Conservation (phyloP, 2,797 vertebrate species). For the Lithobates pipiens region DNA sequence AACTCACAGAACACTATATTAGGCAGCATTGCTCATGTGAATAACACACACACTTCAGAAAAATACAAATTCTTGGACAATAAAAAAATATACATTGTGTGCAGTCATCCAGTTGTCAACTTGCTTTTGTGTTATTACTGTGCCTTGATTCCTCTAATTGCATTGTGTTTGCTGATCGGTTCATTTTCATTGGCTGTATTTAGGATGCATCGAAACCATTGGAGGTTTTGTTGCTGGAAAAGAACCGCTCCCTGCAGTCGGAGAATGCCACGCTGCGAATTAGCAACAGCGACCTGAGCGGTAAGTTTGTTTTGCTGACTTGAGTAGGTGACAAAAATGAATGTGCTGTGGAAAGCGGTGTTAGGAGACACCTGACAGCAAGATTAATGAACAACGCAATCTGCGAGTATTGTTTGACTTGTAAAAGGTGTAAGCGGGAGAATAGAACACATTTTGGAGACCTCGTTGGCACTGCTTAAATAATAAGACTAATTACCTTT, state of each 20-base stretch:
- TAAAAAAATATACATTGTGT: no score
- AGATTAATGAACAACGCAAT: constrained; percentile 59
- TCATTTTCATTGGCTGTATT: constrained; percentile 61
- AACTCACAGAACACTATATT: neutral
- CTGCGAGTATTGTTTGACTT: constrained; percentile 60
- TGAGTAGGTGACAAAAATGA: constrained; percentile 63
- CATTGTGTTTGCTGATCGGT: neutral
- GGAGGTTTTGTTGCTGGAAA: constrained; percentile 96
- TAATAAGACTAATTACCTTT: constrained; percentile 58
- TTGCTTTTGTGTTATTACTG: neutral
- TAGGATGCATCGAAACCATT: constrained; percentile 93
- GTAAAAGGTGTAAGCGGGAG: constrained; percentile 62
- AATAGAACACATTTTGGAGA: constrained; percentile 60
- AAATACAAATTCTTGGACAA: no score
- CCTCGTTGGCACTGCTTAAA: constrained; percentile 61
- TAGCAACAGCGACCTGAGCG: constrained; percentile 93
- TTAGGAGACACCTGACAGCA: constrained; percentile 66
- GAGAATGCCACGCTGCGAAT: constrained; percentile 94
- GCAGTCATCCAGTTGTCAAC: neutral
- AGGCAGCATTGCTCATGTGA: neutral
- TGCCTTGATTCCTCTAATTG: neutral
- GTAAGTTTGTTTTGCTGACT: constrained; percentile 82
- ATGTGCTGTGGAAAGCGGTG: constrained; percentile 65
- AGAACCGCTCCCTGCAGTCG: constrained; percentile 93
- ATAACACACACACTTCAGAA: neutral